A percentile compares a stretch with the other conserved stretches of the same genome.
These are phyloP conservation scores for Parotocinclus haroldoi DNA, from an alignment of 2,797 vertebrate species.

Conservation along the genomic window DNA sequence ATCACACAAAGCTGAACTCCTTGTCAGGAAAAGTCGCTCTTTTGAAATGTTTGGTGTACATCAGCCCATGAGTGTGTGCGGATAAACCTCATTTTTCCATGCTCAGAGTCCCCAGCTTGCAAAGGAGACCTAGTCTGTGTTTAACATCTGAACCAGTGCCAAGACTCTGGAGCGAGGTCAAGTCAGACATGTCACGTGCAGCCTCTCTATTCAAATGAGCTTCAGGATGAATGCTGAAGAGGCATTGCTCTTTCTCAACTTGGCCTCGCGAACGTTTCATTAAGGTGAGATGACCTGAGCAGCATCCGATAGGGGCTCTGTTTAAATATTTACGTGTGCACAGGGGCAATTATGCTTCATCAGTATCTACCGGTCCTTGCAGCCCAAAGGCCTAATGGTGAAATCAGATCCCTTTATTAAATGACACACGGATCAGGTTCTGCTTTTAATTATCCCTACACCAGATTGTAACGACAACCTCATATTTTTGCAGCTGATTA, in stretches of 20 bases:
- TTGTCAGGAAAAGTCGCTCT: too few species aligned
- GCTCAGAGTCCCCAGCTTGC: slow-evolving; percentile 67
- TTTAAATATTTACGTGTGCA: slow-evolving; percentile 77
- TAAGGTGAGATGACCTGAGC: slow-evolving; percentile 61
- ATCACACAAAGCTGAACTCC: too few species aligned
- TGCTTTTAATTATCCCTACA: too few species aligned
- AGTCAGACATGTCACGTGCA: slow-evolving; percentile 65
- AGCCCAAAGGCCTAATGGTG: slow-evolving; percentile 53
- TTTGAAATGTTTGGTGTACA: too few species aligned
- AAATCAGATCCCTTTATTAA: slow-evolving; percentile 54
- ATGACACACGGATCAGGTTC: neutral
- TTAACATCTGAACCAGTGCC: slow-evolving; percentile 76
- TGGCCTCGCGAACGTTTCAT: slow-evolving; percentile 69
- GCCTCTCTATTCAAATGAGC: slow-evolving; percentile 66
- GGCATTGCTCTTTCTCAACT: slow-evolving; percentile 58
- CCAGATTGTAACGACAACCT: neutral
- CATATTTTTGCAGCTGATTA: slow-evolving; percentile 16
- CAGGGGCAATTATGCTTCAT: slow-evolving; percentile 70
- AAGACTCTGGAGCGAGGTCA: slow-evolving; percentile 65
- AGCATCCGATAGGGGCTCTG: slow-evolving; percentile 71
- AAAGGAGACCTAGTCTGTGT: slow-evolving; percentile 74
- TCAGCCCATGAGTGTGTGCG: slow-evolving; percentile 18
- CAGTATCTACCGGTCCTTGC: slow-evolving; percentile 67
- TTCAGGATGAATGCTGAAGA: slow-evolving; percentile 57
- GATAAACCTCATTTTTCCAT: slow-evolving; percentile 68